A percentile compares a stretch with the other conserved stretches of the same genome.
phyloP scores from a whole-genome alignment of 2,113 vertebrate species.

The Acrocephalus arundinaceus region DNA sequence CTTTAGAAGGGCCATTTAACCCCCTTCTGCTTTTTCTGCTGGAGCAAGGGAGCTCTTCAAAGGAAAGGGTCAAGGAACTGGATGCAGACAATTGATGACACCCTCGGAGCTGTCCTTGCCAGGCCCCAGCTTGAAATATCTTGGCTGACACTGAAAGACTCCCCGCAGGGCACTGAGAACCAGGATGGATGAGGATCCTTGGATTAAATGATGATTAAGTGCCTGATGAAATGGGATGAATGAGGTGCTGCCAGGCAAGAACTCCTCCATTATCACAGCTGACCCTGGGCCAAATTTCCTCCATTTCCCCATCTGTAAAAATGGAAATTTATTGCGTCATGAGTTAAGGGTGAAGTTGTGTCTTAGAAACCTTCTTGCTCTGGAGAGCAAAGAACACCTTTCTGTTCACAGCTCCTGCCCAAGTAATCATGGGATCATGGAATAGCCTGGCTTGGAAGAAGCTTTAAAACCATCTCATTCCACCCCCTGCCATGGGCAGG shows the following conservation, averaged over 20 bases:
- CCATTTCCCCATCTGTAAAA: background rate
- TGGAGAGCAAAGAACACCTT: background rate
- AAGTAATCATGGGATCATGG: background rate
- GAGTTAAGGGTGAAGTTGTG: background rate
- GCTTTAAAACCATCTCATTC: rapidly evolving
- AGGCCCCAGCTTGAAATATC: constrained; percentile 21
- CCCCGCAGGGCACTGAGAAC: background rate
- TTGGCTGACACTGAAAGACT: background rate
- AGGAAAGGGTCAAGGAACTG: constrained; percentile 10
- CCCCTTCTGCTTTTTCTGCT: background rate
- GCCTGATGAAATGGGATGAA: background rate
- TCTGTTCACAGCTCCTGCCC: background rate
- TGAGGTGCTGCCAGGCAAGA: constrained; percentile 42
- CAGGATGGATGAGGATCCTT: constrained; percentile 8
- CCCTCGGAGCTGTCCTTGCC: background rate
- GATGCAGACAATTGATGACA: background rate
- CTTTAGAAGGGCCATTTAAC: background rate
- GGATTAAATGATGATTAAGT: constrained; percentile 47
- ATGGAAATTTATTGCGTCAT: background rate
- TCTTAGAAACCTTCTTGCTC: background rate
- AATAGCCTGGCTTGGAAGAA: background rate
- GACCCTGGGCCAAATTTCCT: background rate
- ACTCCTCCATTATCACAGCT: constrained; percentile 19
- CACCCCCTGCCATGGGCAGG: background rate
- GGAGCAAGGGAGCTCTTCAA: background rate